A percentile compares a stretch with the other conserved stretches of the same genome.
phyloP scores from a whole-genome alignment of 1,140 invertebrate genomes.

The Drosophila simulans region DNA sequence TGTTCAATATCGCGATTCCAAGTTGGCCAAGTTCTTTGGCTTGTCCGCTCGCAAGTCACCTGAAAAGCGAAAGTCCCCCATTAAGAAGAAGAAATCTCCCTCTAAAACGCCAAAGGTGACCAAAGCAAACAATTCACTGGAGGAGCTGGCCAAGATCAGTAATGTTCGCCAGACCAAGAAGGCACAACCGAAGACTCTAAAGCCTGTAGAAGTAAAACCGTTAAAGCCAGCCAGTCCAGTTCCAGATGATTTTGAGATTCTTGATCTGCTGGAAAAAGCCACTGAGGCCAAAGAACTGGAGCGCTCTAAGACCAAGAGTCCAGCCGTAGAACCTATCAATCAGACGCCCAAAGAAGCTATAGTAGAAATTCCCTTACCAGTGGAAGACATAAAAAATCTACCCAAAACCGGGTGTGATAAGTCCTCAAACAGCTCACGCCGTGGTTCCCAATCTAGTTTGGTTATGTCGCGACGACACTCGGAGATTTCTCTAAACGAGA shows the following conservation, averaged over 20 bases:
- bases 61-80: constrained; percentile 68
- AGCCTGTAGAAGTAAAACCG: constrained; percentile 12
- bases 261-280: constrained; percentile 65
- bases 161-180: constrained; percentile 56
- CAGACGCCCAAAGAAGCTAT: constrained; percentile 5
- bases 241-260: constrained; percentile 68
- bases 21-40: constrained; percentile 78
- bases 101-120: constrained; percentile 33
- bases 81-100: constrained; percentile 61
- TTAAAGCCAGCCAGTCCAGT: constrained; percentile 55
- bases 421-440: constrained; percentile 66
- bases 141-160: constrained; percentile 64
- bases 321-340: constrained; percentile 15
- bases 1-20: constrained; percentile 73
- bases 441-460: constrained; percentile 69
- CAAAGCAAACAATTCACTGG: constrained; percentile 62
- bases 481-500: constrained; percentile 59
- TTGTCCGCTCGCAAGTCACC: constrained; percentile 58
- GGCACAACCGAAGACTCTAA: constrained; percentile 28
- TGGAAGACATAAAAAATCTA: constrained; percentile 75
- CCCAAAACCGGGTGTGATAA: constrained; percentile 80
- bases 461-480: constrained; percentile 53
- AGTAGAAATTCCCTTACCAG: not conserved
- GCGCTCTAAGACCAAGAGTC: constrained; percentile 68
- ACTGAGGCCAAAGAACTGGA: constrained; percentile 62